These are phyloP conservation scores for Mycetomoellerius zeteki DNA, from an alignment of 1,140 invertebrate genomes.

Conservation along the genomic window DNA sequence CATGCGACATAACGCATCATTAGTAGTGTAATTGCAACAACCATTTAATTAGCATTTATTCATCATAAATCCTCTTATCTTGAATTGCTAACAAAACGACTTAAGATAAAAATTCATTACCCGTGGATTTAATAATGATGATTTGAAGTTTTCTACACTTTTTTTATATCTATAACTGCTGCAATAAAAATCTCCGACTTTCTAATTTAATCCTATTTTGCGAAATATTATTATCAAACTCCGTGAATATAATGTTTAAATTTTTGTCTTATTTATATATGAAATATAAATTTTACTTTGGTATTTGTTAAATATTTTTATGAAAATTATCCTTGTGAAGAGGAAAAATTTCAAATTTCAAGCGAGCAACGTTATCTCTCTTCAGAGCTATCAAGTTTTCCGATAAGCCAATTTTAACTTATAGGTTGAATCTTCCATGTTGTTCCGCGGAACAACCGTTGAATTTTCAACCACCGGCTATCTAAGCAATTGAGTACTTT, in stretches of 20 bases:
- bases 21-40: background rate
- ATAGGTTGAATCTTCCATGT: background rate
- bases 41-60: constrained; percentile 15
- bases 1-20: background rate
- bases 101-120: constrained; percentile 4
- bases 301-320: background rate
- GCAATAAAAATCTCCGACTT: background rate
- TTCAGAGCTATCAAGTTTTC: background rate
- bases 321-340: background rate
- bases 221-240: background rate
- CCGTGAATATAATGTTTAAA: background rate
- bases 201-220: background rate
- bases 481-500: background rate
- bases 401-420: background rate
- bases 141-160: background rate
- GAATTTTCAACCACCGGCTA: constrained; percentile 5
- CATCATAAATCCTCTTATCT: background rate
- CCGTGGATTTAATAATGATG: background rate
- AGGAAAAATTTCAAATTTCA: background rate
- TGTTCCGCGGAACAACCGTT: background rate
- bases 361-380: background rate
- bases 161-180: background rate
- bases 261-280: background rate
- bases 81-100: background rate
- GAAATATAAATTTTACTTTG: background rate